Evolutionary conservation across 2,888 invertebrate species (phyloP).

Genomic region (Saturnia japonica): DNA sequence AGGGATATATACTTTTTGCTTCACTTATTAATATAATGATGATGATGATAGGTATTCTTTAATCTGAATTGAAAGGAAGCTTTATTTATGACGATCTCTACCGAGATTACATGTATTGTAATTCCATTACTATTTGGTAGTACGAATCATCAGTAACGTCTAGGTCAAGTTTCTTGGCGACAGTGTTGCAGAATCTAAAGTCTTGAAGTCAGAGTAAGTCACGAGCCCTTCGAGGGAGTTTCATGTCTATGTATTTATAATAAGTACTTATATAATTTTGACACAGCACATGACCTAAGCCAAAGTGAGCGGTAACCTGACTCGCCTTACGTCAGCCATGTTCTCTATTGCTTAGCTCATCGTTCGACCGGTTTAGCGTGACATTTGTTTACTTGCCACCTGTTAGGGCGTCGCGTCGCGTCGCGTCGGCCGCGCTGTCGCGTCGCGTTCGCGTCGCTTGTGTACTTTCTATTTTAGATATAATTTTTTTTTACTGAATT

Average conservation of each 20-base stretch:
- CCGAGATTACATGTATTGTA: neutral
- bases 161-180: neutral
- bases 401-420: neutral
- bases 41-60: too few species aligned
- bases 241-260: neutral
- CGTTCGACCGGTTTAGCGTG: slow-evolving; percentile 13
- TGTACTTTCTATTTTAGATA: neutral
- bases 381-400: slow-evolving; percentile 13
- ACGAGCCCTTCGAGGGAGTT: neutral
- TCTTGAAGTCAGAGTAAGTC: neutral
- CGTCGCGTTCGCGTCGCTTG: neutral
- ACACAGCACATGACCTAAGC: neutral
- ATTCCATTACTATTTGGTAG: neutral
- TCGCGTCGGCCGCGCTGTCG: neutral
- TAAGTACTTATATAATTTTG: neutral
- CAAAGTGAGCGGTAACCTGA: slow-evolving; percentile 7
- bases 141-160: too few species aligned
- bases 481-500: too few species aligned
- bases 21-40: too few species aligned
- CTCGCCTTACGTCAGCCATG: neutral
- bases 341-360: slow-evolving; percentile 7
- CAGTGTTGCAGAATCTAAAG: neutral
- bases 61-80: too few species aligned
- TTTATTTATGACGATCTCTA: too few species aligned
- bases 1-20: too few species aligned